These are phyloP conservation scores for Encarsia formosa DNA, from an alignment of 2,888 invertebrate genomes.

Conservation along the genomic window DNA sequence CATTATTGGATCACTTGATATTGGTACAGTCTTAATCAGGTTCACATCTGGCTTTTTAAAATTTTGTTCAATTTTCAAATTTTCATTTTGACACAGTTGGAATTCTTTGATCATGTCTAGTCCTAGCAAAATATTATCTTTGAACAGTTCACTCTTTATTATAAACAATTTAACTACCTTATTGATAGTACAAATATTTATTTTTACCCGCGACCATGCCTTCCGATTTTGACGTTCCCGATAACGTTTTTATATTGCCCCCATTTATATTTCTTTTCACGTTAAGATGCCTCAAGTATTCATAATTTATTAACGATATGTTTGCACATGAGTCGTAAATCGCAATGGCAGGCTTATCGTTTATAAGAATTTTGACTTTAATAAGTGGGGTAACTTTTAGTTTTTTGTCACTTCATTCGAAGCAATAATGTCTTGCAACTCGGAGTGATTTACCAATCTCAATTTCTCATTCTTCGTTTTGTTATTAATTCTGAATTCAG, in stretches of 20 bases:
- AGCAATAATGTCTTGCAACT: background rate
- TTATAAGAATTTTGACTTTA: background rate
- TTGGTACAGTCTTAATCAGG: constrained; percentile 3
- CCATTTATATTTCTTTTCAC: constrained; percentile 8
- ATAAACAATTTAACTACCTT: constrained; percentile 4
- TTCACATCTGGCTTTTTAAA: constrained; percentile 1
- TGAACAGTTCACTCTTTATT: constrained; percentile 5
- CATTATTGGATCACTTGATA: background rate
- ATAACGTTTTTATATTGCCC: background rate
- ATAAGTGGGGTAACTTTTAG: background rate
- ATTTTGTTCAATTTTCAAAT: constrained; percentile 16
- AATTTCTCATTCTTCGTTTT: background rate
- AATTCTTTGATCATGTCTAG: constrained; percentile 34
- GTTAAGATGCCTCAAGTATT: constrained; percentile 16
- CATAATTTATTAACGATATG: constrained; percentile 16
- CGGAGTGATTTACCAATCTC: background rate
- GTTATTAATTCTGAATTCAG: background rate
- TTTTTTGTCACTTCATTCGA: background rate
- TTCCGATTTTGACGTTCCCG: background rate
- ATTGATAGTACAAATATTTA: background rate
- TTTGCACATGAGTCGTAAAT: background rate
- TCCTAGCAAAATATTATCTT: constrained; percentile 18
- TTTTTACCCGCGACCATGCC: background rate
- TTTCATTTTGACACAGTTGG: constrained; percentile 24
- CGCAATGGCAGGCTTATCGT: background rate